Percentiles rank a stretch among this genome's conserved stretches.
phyloP scores from a whole-genome alignment of 1,140 invertebrate species.

The Gerris buenoi region DNA sequence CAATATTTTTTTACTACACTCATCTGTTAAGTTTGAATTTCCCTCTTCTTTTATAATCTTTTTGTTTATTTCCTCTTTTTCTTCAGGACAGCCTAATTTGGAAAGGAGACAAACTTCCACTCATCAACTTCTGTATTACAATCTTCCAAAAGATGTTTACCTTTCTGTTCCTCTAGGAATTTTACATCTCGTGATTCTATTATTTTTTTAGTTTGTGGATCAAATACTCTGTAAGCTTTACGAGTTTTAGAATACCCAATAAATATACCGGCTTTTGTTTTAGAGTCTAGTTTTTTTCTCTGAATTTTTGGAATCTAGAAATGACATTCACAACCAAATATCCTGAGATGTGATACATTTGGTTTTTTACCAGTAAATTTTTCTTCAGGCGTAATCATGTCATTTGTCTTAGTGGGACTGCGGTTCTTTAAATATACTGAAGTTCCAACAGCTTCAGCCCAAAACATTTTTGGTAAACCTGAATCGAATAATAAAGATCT shows the following conservation, averaged over 20 bases:
- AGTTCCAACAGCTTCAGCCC: conserved; percentile 28
- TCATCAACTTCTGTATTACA: too few relatives aligned
- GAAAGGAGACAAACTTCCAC: too few relatives aligned
- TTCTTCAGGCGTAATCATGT: neutral
- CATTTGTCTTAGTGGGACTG: neutral
- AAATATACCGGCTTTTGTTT: neutral
- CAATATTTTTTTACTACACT: too few relatives aligned
- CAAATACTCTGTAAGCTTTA: neutral
- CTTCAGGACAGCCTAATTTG: too few relatives aligned
- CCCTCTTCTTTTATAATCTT: too few relatives aligned
- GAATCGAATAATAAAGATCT: conserved; percentile 26
- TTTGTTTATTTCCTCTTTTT: too few relatives aligned
- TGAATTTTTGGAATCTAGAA: too few relatives aligned
- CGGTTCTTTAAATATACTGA: neutral
- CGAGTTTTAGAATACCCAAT: neutral
- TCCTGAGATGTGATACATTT: neutral
- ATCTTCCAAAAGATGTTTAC: too few relatives aligned
- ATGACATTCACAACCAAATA: neutral
- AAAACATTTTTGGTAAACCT: conserved; percentile 26
- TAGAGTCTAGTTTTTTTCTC: neutral
- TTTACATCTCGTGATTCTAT: neutral
- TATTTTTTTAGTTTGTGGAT: neutral
- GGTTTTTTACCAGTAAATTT: neutral
- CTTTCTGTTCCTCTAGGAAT: neutral
- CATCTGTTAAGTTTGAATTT: too few relatives aligned